Evolutionary conservation across 2,113 vertebrate genomes (phyloP).

Genomic region (Cynocephalus volans): DNA sequence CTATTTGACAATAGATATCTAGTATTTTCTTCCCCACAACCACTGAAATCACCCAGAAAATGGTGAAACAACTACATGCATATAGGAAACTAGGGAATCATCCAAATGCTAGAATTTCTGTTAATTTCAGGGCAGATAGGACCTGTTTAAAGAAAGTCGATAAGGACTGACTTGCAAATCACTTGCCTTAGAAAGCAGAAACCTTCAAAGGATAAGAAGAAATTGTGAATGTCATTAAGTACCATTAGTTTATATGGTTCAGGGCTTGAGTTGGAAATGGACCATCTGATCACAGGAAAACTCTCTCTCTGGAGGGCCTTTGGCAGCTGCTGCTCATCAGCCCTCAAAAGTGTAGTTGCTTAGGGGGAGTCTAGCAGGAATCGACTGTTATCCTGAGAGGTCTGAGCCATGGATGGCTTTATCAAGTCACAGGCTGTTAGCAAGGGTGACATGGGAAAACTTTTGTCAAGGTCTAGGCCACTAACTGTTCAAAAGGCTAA

Average conservation of each 20-base stretch:
- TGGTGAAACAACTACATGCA: neutral
- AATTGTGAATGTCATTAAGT: neutral
- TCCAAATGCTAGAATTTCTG: conserved; percentile 21
- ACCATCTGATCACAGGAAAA: neutral
- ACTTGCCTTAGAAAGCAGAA: conserved; percentile 40
- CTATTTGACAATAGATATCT: neutral
- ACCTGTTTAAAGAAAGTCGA: neutral
- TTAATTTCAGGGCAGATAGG: neutral
- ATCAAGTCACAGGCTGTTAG: neutral
- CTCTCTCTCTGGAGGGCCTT: neutral
- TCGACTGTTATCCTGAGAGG: neutral
- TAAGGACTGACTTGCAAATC: neutral
- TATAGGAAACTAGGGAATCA: neutral
- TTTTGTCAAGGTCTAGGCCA: neutral
- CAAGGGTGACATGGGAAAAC: neutral
- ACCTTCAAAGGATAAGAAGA: conserved; percentile 35
- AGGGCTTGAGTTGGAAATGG: neutral
- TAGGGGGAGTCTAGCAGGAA: neutral
- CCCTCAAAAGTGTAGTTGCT: neutral
- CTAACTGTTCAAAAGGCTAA: neutral
- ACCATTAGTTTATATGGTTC: neutral
- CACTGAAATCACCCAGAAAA: conserved; percentile 17
- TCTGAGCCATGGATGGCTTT: neutral
- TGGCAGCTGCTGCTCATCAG: neutral
- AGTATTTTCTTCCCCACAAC: neutral